Base-by-base conservation (phyloP, 2,888 invertebrate species). In the Ophioninae sp. region DNA sequence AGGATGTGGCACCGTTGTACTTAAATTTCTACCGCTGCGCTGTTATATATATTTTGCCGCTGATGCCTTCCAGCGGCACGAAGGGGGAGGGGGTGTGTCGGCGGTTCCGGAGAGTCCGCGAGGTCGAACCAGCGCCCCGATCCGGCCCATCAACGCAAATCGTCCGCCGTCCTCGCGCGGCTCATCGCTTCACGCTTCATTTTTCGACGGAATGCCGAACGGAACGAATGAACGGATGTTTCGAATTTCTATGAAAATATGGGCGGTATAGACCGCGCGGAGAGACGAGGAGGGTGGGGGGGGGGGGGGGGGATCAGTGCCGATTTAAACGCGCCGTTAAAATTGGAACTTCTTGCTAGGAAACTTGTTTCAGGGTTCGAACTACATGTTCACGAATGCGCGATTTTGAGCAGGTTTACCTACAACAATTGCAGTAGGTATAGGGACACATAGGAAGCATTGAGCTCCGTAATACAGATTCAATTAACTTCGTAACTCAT, bases 131-230 rank as follows among this genome's bases (percentile, higher is more conserved):
- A 67, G 22, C 63, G 58, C 39, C 39, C 68, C 59, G n/a, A 20
- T 59, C 22, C 41, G 5, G 63, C 77, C 44, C 77, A 65, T 81
- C 81, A 67, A 84, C 78, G 67, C 78, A 81, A 84, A 81, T 67
- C 75, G 65, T 63, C 73, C 23, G 51, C 22, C 64, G 37, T 56
- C 51, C 44, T 73, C 65, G 72, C 63, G 56, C n/a, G n/a, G 20
- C 51, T 41, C 41, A 41, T 41, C 41, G 51, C 83, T 77, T 84
- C 81, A 81, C 83, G 83, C 78, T 81, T 79, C 78, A 79, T 81
- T 84, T 79, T 84, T 78, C 78, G 20, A 79, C 51, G 79, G 41
- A 84, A 77, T 64, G 23, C 68, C 77, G 20, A 51, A 74, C 69
- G 44, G 39, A 64, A 69, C 23, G 37, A 67, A 63, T 37, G 41